Conservation (phyloP, 2,797 vertebrate genomes). For the Melanogrammus aeglefinus region DNA sequence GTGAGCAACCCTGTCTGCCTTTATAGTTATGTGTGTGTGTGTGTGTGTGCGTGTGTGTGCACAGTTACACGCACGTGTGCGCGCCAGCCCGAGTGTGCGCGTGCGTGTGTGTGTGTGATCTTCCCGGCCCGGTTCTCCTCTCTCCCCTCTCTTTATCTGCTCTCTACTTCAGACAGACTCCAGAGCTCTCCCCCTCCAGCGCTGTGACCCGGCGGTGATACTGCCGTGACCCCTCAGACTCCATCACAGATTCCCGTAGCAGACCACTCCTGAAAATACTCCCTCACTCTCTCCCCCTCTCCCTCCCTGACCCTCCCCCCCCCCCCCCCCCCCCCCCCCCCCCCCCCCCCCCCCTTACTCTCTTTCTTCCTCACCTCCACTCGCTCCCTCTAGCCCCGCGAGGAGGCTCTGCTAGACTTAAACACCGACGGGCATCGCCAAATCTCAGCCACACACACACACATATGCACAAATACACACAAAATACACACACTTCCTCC, state of each 20-base stretch:
- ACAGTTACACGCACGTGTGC: background rate
- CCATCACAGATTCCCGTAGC: slow-evolving; percentile 62
- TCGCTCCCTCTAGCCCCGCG: slow-evolving; percentile 50
- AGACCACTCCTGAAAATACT: slow-evolving; percentile 74
- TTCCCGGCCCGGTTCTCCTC: background rate
- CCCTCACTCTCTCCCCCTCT: slow-evolving; percentile 16
- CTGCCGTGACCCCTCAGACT: slow-evolving; percentile 44
- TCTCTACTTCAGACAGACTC: slow-evolving; percentile 42
- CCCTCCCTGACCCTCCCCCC: slow-evolving; percentile 25
- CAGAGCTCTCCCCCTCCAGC: slow-evolving; percentile 56
- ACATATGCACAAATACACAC: too few relatives aligned
- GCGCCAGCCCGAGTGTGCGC: background rate
- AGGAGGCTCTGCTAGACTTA: slow-evolving; percentile 53
- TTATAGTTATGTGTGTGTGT: too few relatives aligned
- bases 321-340: slow-evolving; percentile 16
- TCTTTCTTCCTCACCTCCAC: slow-evolving; percentile 58
- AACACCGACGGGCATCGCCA: slow-evolving; percentile 51
- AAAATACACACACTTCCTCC: background rate
- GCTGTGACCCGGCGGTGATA: slow-evolving; percentile 64
- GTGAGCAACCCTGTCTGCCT: too few relatives aligned
- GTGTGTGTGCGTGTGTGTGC: too few relatives aligned
- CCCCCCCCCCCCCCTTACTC: slow-evolving; percentile 31
- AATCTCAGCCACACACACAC: slow-evolving; percentile 35
- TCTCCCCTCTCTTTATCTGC: slow-evolving; percentile 49
- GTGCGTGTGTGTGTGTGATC: background rate